Base-by-base conservation (phyloP, 2,888 invertebrate species). In the Oxycera nigricornis region DNA sequence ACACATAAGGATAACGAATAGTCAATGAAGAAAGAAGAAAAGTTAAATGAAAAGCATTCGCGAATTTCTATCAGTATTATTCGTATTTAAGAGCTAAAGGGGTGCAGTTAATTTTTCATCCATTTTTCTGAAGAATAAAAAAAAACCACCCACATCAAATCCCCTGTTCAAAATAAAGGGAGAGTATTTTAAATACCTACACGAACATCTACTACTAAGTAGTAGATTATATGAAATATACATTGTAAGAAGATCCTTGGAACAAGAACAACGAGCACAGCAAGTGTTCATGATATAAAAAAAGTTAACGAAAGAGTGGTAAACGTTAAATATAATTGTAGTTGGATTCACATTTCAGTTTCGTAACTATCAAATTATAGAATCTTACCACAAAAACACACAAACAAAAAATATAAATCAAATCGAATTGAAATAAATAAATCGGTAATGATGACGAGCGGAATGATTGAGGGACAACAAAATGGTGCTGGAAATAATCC, bases 381-480 rank as follows among this genome's bases (percentile, higher is more conserved):
- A n/a, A n/a, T n/a, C n/a, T n/a, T n/a, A n/a, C n/a, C n/a, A n/a
- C 17, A 46, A 46, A 46, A 7, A 3, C 3, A n/a, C 17, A 14
- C 46, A 46, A 46, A n/a, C 14, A 11, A 46, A 7, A n/a, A 35
- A 35, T 11, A 35, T 11, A 35, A 35, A 35, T 14, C 3, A n/a
- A 46, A 3, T 3, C 17, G 46, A 17, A 46, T 46, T 46, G 46
- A 17, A 7, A n/a, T n/a, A 2, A 17, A 24, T 26, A 57, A 59
- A 41, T 57, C 30, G 22, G 72, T 52, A 73, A 79, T 79, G 78
- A 81, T 80, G 79, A 80, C 79, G 77, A 80, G 78, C 79, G 82
- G 78, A 46, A 83, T 85, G 82, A 83, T 85, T 87, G 90, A 91
- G 82, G 92, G 93, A 86, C 93, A 94, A 87, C 94, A 94, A 86